A percentile compares a stretch with the other conserved stretches of the same genome.
Conservation (phyloP, 1,140 invertebrate genomes). For the Marisa cornuarietis region DNA sequence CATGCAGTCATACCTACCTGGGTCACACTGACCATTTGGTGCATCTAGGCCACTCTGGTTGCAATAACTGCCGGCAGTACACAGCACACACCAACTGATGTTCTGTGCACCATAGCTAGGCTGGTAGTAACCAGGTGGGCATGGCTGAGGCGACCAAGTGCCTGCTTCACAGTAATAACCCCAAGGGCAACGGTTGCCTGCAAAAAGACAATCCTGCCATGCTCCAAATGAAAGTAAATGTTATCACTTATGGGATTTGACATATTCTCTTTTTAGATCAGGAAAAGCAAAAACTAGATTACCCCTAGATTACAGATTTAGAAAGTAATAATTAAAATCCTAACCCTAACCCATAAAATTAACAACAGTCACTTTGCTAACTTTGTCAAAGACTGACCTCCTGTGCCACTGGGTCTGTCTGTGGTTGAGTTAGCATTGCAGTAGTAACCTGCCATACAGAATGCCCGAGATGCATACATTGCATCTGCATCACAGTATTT, state of each 20-base stretch:
- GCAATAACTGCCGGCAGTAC: conserved; percentile 58
- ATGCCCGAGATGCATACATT: conserved; percentile 44
- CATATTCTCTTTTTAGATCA: no score
- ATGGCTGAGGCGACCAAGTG: conserved; percentile 42
- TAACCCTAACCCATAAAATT: not conserved
- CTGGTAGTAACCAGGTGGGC: conserved; percentile 53
- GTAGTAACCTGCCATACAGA: conserved; percentile 56
- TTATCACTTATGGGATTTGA: not conserved
- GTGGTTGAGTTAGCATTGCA: conserved; percentile 55
- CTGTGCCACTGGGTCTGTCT: conserved; percentile 47
- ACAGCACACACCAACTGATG: conserved; percentile 49
- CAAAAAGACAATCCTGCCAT: not conserved
- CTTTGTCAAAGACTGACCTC: conserved; percentile 43
- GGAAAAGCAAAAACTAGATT: no score
- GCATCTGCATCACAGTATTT: conserved; percentile 55
- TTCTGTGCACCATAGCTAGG: conserved; percentile 52
- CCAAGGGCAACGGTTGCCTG: conserved; percentile 53
- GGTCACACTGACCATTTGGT: conserved; percentile 50
- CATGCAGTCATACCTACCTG: conserved; percentile 40
- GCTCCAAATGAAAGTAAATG: not conserved
- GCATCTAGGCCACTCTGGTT: conserved; percentile 46
- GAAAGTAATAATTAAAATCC: not conserved
- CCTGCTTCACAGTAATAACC: conserved; percentile 55
- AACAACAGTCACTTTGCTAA: not conserved
- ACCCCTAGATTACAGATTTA: no score